Evolutionary conservation across 2,797 vertebrate genomes (phyloP).

Genomic region (Oreochromis mossambicus): DNA sequence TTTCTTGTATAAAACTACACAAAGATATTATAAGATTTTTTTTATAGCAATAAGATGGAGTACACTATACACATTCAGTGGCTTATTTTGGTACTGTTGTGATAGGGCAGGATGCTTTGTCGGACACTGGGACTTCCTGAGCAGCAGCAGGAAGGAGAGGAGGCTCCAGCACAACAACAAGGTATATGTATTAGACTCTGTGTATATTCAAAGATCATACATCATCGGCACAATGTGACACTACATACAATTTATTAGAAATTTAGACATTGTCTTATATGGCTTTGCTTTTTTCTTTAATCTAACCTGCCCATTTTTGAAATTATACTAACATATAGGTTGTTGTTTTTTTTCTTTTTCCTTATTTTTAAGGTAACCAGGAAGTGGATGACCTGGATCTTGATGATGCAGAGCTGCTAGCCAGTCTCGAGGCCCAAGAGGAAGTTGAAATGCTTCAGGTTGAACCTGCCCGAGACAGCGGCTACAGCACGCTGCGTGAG

Average conservation of each 20-base stretch:
- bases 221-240: background rate
- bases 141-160: conserved; percentile 35
- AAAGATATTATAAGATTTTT: background rate
- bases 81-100: background rate
- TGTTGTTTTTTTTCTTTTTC: background rate
- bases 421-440: conserved; percentile 77
- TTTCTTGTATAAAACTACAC: background rate
- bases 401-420: conserved; percentile 81
- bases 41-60: background rate
- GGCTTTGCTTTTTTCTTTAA: background rate
- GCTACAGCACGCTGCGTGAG: conserved; percentile 71
- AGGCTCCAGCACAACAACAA: conserved; percentile 26
- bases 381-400: conserved; percentile 61
- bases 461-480: conserved; percentile 70
- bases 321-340: background rate
- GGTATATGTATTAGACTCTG: conserved; percentile 17
- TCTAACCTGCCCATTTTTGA: background rate
- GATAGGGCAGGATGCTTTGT: conserved; percentile 83
- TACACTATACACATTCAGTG: background rate
- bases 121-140: conserved; percentile 83
- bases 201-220: background rate
- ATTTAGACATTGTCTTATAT: background rate
- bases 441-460: conserved; percentile 61
- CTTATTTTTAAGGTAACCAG: conserved; percentile 28
- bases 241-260: background rate